Evolutionary conservation across 2,888 invertebrate species (phyloP), one percentile per base, ranked within the genome.

Genomic region (Actias luna): DNA sequence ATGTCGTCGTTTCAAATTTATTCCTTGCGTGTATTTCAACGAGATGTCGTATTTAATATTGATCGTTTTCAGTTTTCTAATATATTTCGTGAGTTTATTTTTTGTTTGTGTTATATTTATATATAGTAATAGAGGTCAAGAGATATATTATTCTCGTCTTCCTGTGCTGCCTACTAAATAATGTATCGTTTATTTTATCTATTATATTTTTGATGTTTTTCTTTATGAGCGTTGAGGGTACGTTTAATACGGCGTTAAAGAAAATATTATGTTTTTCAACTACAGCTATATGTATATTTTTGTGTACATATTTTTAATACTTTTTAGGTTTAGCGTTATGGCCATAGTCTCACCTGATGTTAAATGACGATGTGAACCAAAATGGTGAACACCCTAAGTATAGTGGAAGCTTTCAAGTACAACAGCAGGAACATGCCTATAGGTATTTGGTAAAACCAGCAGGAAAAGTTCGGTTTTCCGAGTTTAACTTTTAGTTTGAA

Each of bases 31-130:
- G 66, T 65, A 42, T 39, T 62, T 31, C 14, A 29, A 55, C 58
- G 78, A 70, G 65, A 82, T 82, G 82, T 74, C 74, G 66, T 68
- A 74, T n/a, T 64, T 78, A 59, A 70, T 68, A 7, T 67, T 79
- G 59, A 64, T 76, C 61, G 67, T 76, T 67, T 67, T 80, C 52
- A 62, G 72, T 14, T 73, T 72, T 5, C 60, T 74, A 46, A 64
- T 80, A 63, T 80, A 71, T 59, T 66, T 75, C 63, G 81, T 82
- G 73, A 80, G 82, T 81, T 63, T 74, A 33, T 65, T 70, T 67
- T 69, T 72, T 60, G 60, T 67, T 63, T 70, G 68, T 63, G 63
- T 68, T 63, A 62, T 64, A 35, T 42, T 63, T 62, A 59, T 71
- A 8, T 5, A 57, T 35, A 61, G 35, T 58, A 33, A 35, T 50